A percentile compares a stretch with the other conserved stretches of the same genome.
These are phyloP conservation scores for Drosophila guanche DNA, from an alignment of 1,140 invertebrate species.

Conservation along the genomic window DNA sequence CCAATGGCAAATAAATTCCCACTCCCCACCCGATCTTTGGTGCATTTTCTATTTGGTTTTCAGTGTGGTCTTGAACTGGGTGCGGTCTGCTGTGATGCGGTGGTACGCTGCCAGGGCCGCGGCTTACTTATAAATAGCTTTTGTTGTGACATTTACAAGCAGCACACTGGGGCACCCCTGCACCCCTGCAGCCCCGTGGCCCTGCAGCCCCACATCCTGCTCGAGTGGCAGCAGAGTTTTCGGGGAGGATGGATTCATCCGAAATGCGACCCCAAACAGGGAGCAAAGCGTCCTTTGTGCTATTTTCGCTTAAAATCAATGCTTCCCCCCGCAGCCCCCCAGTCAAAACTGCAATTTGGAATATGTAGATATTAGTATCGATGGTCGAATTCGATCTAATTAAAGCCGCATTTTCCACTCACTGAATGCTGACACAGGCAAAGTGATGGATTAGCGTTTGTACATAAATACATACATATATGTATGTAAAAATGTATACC, in stretches of 20 bases:
- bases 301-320: conserved; percentile 69
- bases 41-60: not conserved
- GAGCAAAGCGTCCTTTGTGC: conserved; percentile 26
- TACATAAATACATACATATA: too few species aligned
- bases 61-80: not conserved
- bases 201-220: conserved; percentile 4
- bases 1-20: too few species aligned
- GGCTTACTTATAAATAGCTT: conserved; percentile 69
- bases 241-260: conserved; percentile 13
- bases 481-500: too few species aligned
- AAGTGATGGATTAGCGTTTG: too few species aligned
- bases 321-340: not conserved
- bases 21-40: too few species aligned
- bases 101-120: conserved; percentile 45
- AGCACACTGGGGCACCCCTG: not conserved
- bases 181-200: not conserved
- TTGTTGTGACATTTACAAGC: conserved; percentile 69
- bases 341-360: not conserved
- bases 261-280: conserved; percentile 16
- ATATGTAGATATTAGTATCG: too few species aligned
- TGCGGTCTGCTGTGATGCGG: not conserved
- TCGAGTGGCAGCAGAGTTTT: conserved; percentile 10
- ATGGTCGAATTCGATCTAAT: conserved; percentile 1
- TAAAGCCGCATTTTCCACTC: too few species aligned
- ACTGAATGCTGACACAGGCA: too few species aligned